Conservation (phyloP, 2,888 invertebrate genomes). For the Nasonovia ribisnigri region DNA sequence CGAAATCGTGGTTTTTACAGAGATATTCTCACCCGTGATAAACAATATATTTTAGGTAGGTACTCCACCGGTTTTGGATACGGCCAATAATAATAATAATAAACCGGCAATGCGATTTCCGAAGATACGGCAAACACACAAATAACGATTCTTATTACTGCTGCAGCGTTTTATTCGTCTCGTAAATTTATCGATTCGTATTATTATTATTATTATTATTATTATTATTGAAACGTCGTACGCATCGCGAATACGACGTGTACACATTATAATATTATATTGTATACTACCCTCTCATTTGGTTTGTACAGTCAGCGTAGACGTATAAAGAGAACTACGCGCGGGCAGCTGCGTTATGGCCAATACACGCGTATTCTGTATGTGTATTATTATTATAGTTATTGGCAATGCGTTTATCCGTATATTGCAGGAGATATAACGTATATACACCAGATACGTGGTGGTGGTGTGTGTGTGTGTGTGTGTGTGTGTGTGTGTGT, state of each 20-base stretch:
- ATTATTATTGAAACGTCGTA: conserved; percentile 9
- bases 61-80: background rate
- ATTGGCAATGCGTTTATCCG: background rate
- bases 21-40: background rate
- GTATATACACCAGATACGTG: background rate
- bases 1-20: background rate
- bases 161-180: background rate
- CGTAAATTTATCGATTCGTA: background rate
- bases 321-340: background rate
- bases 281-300: background rate
- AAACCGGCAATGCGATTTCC: background rate
- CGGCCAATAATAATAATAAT: background rate
- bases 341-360: background rate
- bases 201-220: conserved; percentile 3
- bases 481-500: background rate
- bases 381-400: background rate
- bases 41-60: background rate
- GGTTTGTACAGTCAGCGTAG: background rate
- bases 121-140: background rate
- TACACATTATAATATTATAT: background rate
- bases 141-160: background rate
- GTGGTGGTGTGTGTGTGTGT: background rate
- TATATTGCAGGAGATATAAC: background rate
- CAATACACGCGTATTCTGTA: background rate
- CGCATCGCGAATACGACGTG: background rate